Conservation (phyloP, 2,888 invertebrate species). For the Sabellastarte sp. region DNA sequence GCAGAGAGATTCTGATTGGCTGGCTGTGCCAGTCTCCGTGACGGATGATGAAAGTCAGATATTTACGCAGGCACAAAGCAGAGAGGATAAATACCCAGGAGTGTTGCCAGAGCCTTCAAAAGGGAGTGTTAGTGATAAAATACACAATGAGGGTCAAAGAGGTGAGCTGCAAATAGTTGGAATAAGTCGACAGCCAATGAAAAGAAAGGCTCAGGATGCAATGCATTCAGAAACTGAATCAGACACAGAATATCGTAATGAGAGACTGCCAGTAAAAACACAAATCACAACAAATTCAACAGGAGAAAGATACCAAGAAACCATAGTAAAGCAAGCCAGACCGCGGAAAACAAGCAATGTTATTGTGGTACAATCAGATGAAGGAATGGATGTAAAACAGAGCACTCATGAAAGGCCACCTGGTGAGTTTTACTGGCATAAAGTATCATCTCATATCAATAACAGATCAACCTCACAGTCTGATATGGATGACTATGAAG, state of each 20-base stretch:
- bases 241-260: neutral
- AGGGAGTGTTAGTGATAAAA: too few relatives aligned
- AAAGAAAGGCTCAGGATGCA: neutral
- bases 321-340: neutral
- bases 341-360: too few relatives aligned
- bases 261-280: neutral
- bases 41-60: neutral
- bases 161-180: too few relatives aligned
- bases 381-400: too few relatives aligned
- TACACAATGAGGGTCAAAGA: too few relatives aligned
- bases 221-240: slow-evolving; percentile 5
- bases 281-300: neutral
- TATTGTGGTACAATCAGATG: too few relatives aligned
- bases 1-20: neutral
- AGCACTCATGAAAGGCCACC: too few relatives aligned
- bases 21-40: neutral
- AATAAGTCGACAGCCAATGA: neutral
- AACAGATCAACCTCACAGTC: too few relatives aligned
- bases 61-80: neutral
- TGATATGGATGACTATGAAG: too few relatives aligned
- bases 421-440: too few relatives aligned
- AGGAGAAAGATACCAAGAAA: neutral
- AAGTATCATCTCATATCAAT: too few relatives aligned
- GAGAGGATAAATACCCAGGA: neutral
- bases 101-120: too few relatives aligned